Percentiles rank a stretch among this genome's conserved stretches.
Evolutionary conservation across 1,140 invertebrate genomes (phyloP).

Genomic region (Brachionus koreanus): DNA sequence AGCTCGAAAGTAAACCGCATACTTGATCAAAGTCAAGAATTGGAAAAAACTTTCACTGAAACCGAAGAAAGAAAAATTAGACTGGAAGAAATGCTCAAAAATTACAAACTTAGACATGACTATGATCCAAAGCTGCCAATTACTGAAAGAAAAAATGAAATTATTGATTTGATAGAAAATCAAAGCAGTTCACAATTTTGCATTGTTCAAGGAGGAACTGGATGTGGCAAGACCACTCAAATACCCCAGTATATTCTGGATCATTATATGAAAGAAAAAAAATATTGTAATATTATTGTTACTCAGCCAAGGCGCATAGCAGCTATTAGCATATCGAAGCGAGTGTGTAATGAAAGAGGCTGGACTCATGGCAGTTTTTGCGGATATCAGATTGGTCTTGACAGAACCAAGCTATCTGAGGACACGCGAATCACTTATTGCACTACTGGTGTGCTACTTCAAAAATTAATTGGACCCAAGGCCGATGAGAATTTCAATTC

Average conservation of each 20-base stretch:
- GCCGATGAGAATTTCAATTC: constrained; percentile 50
- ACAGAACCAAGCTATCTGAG: constrained; percentile 44
- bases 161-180: constrained; percentile 51
- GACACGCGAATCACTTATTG: constrained; percentile 56
- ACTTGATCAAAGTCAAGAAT: constrained; percentile 7
- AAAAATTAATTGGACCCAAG: constrained; percentile 54
- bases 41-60: not conserved
- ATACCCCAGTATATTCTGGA: constrained; percentile 58
- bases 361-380: constrained; percentile 54
- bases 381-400: constrained; percentile 55
- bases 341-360: constrained; percentile 53
- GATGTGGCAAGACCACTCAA: constrained; percentile 57
- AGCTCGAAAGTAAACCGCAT: not conserved
- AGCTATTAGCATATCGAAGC: constrained; percentile 54
- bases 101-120: not conserved
- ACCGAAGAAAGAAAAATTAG: not conserved
- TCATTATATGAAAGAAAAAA: constrained; percentile 50
- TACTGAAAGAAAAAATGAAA: constrained; percentile 26
- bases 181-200: constrained; percentile 50
- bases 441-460: constrained; percentile 57
- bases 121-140: constrained; percentile 45
- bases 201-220: constrained; percentile 55
- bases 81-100: not conserved
- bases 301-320: constrained; percentile 58
- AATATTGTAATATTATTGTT: constrained; percentile 57